Evolutionary conservation across 2,113 vertebrate species (phyloP).

Genomic region (Mionectes macconnelli): DNA sequence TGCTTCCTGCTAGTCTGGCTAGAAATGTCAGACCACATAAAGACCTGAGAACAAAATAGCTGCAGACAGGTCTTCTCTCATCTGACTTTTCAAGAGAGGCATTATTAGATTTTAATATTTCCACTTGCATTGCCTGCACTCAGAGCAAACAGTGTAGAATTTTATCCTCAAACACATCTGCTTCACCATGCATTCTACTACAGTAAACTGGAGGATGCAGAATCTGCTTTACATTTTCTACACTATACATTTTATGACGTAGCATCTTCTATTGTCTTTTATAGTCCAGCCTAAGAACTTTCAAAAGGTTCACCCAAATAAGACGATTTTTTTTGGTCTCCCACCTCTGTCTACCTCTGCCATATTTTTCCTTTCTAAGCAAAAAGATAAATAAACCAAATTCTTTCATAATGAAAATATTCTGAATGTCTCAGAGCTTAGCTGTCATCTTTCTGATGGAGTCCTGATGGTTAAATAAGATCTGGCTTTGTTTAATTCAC

Average conservation of each 20-base stretch:
- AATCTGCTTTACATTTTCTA: background rate
- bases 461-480: background rate
- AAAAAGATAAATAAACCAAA: background rate
- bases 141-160: background rate
- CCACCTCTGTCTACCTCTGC: background rate
- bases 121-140: background rate
- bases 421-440: background rate
- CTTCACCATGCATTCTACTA: background rate
- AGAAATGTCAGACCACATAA: background rate
- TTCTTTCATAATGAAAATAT: background rate
- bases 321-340: background rate
- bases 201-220: background rate
- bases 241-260: background rate
- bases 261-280: background rate
- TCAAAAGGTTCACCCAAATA: background rate
- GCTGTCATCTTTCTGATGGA: background rate
- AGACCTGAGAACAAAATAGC: background rate
- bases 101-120: conserved; percentile 13
- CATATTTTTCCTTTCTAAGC: background rate
- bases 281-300: background rate
- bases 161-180: background rate
- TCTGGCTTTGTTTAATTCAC: background rate
- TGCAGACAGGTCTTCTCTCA: background rate
- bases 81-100: background rate
- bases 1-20: background rate